Conservation (phyloP, 2,113 vertebrate species). For the Raja brachyura region DNA sequence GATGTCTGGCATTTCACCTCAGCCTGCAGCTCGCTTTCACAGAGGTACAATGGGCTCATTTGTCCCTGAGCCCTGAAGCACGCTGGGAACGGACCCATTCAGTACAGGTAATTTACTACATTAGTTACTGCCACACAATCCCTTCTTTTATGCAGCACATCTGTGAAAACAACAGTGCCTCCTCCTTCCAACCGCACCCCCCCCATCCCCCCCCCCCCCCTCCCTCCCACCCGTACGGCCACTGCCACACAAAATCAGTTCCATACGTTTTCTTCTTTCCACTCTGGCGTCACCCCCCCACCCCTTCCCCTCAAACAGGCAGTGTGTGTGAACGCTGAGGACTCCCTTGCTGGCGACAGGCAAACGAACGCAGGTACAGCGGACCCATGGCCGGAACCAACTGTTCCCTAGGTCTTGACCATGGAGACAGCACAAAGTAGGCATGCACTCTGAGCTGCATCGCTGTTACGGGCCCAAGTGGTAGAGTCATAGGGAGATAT, state of each 20-base stretch:
- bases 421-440: not conserved
- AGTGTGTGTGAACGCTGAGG: not conserved
- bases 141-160: conserved; percentile 34
- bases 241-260: conserved; percentile 10
- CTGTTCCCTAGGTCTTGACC: not conserved
- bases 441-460: not conserved
- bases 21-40: not conserved
- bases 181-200: conserved; percentile 5
- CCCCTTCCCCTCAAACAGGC: not conserved
- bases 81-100: conserved; percentile 6
- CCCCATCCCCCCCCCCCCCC: not conserved
- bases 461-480: too few species aligned
- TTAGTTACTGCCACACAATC: conserved; percentile 26
- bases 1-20: conserved; percentile 23
- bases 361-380: not conserved
- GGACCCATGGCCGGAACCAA: not conserved
- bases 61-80: conserved; percentile 23
- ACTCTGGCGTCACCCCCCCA: not conserved
- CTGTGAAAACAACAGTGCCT: conserved; percentile 34
- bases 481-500: too few species aligned
- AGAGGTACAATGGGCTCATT: conserved; percentile 26
- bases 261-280: not conserved
- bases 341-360: not conserved
- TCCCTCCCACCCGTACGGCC: not conserved
- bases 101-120: conserved; percentile 34